Conservation (phyloP, 2,888 invertebrate species). For the Cataglyphis cursor region DNA sequence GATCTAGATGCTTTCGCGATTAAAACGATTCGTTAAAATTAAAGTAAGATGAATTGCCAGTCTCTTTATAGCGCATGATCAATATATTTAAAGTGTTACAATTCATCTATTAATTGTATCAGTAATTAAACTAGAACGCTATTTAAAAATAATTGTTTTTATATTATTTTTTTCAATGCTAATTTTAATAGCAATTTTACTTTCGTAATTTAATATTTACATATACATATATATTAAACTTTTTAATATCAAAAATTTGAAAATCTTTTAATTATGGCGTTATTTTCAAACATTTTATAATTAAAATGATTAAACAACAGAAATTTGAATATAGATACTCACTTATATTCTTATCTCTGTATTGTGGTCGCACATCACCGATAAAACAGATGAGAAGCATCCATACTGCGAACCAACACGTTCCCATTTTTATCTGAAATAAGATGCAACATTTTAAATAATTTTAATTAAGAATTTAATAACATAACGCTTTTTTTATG, state of each 20-base stretch:
- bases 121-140: background rate
- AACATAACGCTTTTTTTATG: constrained; percentile 4
- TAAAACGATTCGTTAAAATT: constrained; percentile 44
- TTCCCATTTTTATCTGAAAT: constrained; percentile 75
- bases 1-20: constrained; percentile 47
- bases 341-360: constrained; percentile 81
- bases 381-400: constrained; percentile 73
- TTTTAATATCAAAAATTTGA: background rate
- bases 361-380: constrained; percentile 75
- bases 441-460: constrained; percentile 37
- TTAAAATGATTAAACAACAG: background rate
- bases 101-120: background rate
- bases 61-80: constrained; percentile 2
- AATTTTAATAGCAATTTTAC: background rate
- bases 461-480: constrained; percentile 43
- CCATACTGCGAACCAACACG: constrained; percentile 70
- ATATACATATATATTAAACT: background rate
- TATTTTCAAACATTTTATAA: background rate
- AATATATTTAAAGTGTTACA: constrained; percentile 9
- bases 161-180: background rate
- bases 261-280: background rate
- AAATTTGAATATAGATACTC: constrained; percentile 62
- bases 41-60: constrained; percentile 47
- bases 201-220: background rate
- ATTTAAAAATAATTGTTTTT: background rate